Evolutionary conservation across 2,888 invertebrate genomes (phyloP).

Genomic region (Allacma fusca): DNA sequence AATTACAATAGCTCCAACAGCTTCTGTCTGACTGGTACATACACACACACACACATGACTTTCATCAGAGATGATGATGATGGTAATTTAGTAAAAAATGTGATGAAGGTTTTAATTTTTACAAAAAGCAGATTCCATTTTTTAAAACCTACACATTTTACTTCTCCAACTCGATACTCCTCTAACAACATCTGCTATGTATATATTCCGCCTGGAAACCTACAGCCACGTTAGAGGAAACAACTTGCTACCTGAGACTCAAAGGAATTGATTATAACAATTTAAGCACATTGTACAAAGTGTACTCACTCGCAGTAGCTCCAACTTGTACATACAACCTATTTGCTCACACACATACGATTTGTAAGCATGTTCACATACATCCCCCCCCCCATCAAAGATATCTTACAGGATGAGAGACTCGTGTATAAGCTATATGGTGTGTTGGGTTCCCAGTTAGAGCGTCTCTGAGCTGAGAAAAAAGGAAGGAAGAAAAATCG

Average conservation of each 20-base stretch:
- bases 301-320: too few species aligned
- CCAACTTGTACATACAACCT: too few species aligned
- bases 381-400: too few species aligned
- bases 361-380: too few species aligned
- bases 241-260: too few species aligned
- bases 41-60: neutral
- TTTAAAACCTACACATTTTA: neutral
- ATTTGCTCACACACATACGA: too few species aligned
- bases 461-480: neutral
- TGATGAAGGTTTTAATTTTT: slow-evolving; percentile 39
- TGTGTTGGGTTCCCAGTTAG: too few species aligned
- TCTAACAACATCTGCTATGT: neutral
- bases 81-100: slow-evolving; percentile 18
- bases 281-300: too few species aligned
- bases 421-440: too few species aligned
- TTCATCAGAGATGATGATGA: neutral
- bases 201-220: neutral
- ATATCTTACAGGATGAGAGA: too few species aligned
- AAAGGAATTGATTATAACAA: too few species aligned
- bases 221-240: too few species aligned
- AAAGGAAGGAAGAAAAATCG: slow-evolving; percentile 7
- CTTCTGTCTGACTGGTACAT: neutral
- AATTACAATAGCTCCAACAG: slow-evolving; percentile 10
- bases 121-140: slow-evolving; percentile 11
- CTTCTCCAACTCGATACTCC: neutral